Conservation (phyloP, 2,113 vertebrate genomes). For the Petrocephalus microphthalmus region DNA sequence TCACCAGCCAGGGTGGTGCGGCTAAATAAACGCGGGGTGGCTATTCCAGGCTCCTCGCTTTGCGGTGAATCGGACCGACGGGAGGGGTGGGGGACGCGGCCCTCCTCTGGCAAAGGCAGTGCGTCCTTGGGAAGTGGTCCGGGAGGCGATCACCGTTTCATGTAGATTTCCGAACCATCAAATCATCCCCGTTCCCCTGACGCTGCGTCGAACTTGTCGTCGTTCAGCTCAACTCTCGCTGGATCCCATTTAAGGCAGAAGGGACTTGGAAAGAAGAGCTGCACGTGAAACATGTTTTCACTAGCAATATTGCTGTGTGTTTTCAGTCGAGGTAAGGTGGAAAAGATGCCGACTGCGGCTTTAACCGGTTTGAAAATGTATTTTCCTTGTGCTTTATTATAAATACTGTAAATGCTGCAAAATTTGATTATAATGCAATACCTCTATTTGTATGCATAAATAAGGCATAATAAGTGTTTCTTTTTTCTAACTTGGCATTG, state of each 20-base stretch:
- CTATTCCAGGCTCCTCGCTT: not conserved
- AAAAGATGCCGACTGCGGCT: not conserved
- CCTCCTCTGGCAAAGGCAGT: not conserved
- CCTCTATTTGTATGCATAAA: not conserved
- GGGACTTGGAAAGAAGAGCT: not conserved
- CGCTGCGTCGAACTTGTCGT: not conserved
- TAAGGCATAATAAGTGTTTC: not conserved
- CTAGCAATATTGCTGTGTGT: constrained; percentile 1
- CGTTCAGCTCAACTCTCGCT: not conserved
- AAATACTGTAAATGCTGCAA: not conserved
- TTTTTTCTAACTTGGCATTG: not conserved
- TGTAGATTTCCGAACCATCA: not conserved
- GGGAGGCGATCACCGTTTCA: not conserved
- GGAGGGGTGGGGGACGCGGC: not conserved
- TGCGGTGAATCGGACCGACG: not conserved
- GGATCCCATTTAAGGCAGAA: not conserved
- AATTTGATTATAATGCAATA: not conserved
- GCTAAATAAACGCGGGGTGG: not conserved
- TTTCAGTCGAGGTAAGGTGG: constrained; percentile 15
- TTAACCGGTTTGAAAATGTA: not conserved
- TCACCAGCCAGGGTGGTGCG: not conserved
- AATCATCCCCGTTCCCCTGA: not conserved
- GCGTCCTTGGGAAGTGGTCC: not conserved
- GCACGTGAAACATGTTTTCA: constrained; percentile 9
- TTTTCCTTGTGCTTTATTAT: not conserved